These are phyloP conservation scores for Hipparchia semele DNA, from an alignment of 2,888 invertebrate species.

Conservation along the genomic window DNA sequence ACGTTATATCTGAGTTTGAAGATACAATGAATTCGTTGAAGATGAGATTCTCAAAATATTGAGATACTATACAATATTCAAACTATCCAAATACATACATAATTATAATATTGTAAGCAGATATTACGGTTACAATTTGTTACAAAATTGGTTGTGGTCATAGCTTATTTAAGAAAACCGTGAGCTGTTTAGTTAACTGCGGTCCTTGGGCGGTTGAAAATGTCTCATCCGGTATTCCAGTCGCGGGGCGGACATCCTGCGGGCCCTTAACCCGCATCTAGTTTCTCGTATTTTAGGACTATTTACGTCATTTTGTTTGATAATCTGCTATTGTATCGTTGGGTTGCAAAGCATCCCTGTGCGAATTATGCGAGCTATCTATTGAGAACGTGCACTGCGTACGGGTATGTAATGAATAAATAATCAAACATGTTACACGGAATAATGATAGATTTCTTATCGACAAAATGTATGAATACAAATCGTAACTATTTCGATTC, in stretches of 20 bases:
- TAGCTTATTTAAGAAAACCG: constrained; percentile 39
- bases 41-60: background rate
- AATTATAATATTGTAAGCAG: constrained; percentile 15
- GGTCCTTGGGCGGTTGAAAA: constrained; percentile 34
- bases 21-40: background rate
- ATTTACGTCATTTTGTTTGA: constrained; percentile 81
- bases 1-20: background rate
- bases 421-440: constrained; percentile 48
- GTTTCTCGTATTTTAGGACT: constrained; percentile 74
- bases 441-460: constrained; percentile 41
- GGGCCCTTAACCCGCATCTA: constrained; percentile 77
- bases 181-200: constrained; percentile 35
- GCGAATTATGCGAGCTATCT: constrained; percentile 80
- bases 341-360: constrained; percentile 69
- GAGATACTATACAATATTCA: background rate
- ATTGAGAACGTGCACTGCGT: constrained; percentile 74
- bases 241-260: constrained; percentile 71
- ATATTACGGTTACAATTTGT: constrained; percentile 33
- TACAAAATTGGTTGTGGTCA: constrained; percentile 34
- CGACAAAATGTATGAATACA: constrained; percentile 31
- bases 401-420: constrained; percentile 73
- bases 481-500: constrained; percentile 22
- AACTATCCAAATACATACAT: constrained; percentile 1
- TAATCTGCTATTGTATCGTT: constrained; percentile 81
- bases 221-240: constrained; percentile 76